Base-by-base conservation (phyloP, 2,113 vertebrate genomes). In the Ciconia stormi region DNA sequence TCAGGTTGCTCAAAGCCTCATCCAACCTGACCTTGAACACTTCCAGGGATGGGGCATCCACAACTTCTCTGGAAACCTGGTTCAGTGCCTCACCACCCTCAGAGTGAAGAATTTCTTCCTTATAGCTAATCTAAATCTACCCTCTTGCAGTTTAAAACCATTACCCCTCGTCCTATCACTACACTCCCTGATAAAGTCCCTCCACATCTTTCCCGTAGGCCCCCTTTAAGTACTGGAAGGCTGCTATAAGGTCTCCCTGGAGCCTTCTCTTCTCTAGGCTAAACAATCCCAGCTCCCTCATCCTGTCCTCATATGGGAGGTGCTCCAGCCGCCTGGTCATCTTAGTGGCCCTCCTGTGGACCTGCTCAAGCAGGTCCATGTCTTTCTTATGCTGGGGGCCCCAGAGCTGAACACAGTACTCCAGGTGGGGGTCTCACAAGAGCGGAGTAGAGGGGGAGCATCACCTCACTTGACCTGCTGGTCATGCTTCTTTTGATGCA, bases 361-460 rank as follows among this genome's bases (percentile, higher is more conserved):
- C 27, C 11, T 1, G 0, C 9, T 72, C 5, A 0, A 56, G 9
- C 13, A 56, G 20, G 21, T 72, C 13, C 13, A 2, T 46, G n/a
- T 50, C 47, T 30, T 9, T 70, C 49, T 14, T 58, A 4, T 26
- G 12, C 3, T 72, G 47, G 6, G 9, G 13, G 21, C 3, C 7
- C 8, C 26, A 53, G 52, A 29, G 4, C 5, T 52, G 9, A 7
- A 47, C 0, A 3, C 3, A 67, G 25, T 23, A 30, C 18, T 53
- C 32, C 38, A 36, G 36, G 36, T 7, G 10, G 34, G 34, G 13
- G 7, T 34, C 63, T 82, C 63, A 55, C 4, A 2, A 27, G 8
- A 74, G 47, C 3, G 5, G 16, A n/a, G 8, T 8, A 56, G 25
- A 59, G 23, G 38, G 56, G 29, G 3, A 69, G 47, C 19, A 44